Percentiles rank a stretch among this genome's conserved stretches.
Conservation (phyloP, 1,140 invertebrate genomes). For the Laodelphax striatellus region DNA sequence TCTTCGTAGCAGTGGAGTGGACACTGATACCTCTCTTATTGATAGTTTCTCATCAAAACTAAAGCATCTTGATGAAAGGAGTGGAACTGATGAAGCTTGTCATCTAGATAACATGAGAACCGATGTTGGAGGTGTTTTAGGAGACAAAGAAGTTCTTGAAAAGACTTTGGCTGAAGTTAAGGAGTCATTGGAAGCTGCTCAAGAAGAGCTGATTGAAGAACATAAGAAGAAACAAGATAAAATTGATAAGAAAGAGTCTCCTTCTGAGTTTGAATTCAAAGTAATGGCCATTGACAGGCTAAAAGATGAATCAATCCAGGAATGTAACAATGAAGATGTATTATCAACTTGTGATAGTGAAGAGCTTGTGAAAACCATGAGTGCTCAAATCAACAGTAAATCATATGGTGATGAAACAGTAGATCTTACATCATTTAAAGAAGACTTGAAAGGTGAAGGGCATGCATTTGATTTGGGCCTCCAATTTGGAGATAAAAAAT, state of each 20-base stretch:
- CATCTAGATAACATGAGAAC: not conserved
- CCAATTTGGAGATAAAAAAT: too few relatives aligned
- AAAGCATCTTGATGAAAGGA: slow-evolving; percentile 7
- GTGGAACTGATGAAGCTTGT: slow-evolving; percentile 5
- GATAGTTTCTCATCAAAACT: slow-evolving; percentile 40
- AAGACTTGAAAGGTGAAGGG: not conserved
- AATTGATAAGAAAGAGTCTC: slow-evolving; percentile 50
- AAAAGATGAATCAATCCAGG: slow-evolving; percentile 24
- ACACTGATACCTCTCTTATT: slow-evolving; percentile 50
- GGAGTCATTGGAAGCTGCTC: slow-evolving; percentile 27
- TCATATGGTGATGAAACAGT: slow-evolving; percentile 26
- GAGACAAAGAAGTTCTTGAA: slow-evolving; percentile 18
- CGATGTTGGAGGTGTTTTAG: not conserved
- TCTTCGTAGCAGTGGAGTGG: slow-evolving; percentile 45
- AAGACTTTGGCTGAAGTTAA: slow-evolving; percentile 25
- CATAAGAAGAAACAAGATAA: slow-evolving; percentile 27
- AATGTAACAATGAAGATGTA: slow-evolving; percentile 22
- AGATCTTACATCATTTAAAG: not conserved
- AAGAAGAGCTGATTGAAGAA: slow-evolving; percentile 28
- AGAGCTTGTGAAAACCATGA: not conserved
- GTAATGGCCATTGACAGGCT: slow-evolving; percentile 27
- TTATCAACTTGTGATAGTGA: not conserved
- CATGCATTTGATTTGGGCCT: too few relatives aligned
- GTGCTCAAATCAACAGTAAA: not conserved
- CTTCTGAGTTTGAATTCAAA: slow-evolving; percentile 60